Base-by-base conservation (phyloP, 1,140 invertebrate genomes). In the Drosophila pallidifrons region DNA sequence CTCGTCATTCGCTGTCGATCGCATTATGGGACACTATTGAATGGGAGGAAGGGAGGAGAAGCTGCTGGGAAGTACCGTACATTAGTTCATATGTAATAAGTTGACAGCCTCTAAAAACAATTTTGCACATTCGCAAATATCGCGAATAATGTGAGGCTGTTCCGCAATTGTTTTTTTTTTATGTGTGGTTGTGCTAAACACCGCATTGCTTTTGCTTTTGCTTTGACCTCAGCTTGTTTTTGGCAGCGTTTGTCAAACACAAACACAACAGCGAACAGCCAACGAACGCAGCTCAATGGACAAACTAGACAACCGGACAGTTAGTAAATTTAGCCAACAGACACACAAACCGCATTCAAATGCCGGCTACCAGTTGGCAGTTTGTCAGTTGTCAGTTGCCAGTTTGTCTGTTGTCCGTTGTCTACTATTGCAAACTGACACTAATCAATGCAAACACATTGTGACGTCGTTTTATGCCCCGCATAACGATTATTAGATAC, bases 111-210 rank as follows among this genome's bases (percentile, higher is more conserved):
- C 54, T 13, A 43, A 75, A 4, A 71, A 52, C 35, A 49, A 46
- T 52, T 74, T 59, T 41, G 47, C 68, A 64, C 58, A 70, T 63
- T 7, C 51, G 10, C 15, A 46, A 13, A 46, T 51, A 28, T 52
- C 65, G 55, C 43, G 20, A 69, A 70, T 80, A 82, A 87, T 87
- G 74, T 79, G 75, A 54, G 70, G 79, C 67, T 79, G 79, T 86
- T 87, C 82, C 82, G 82, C 79, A 87, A 86, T 82, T 87, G 78
- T 81, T 87, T 82, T 15, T 82, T 15, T 25, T 25, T 25, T 25
- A 25, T 82, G 66, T 63, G 81, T 46, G 47, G 68, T 45, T 60
- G 69, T 2, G 46, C 46, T 10, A 16, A 57, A 35, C 35, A 13
- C 57, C 35, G 45, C n/a, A 10, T 49, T 75, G 38, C 5, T 25